A percentile compares a stretch with the other conserved stretches of the same genome.
phyloP scores from a whole-genome alignment of 2,113 vertebrate genomes.

The Zootoca vivipara region DNA sequence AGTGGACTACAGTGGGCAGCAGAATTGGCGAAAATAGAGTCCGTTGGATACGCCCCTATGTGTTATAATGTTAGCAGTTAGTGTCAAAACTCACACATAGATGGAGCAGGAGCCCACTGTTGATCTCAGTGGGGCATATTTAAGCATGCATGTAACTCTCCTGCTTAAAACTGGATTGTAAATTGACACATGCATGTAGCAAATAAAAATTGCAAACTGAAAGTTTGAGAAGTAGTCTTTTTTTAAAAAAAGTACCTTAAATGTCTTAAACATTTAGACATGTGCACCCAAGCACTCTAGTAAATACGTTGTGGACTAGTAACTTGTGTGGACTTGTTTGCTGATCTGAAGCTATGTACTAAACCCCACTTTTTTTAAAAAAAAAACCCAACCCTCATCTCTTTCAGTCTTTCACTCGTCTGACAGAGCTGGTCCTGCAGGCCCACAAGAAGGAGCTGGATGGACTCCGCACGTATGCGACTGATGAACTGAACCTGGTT shows the following conservation, averaged over 20 bases:
- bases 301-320: not conserved
- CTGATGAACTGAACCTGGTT: conserved; percentile 79
- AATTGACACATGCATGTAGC: not conserved
- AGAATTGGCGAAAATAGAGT: not conserved
- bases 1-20: not conserved
- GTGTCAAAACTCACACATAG: not conserved
- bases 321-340: not conserved
- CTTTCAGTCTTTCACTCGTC: conserved; percentile 88
- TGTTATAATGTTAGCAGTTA: too few relatives aligned
- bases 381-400: not conserved
- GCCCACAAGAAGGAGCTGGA: conserved; percentile 95
- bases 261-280: not conserved
- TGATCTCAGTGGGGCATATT: not conserved
- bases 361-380: too few relatives aligned
- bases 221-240: not conserved
- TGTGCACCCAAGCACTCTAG: too few relatives aligned
- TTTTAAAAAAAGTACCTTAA: not conserved
- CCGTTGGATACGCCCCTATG: not conserved
- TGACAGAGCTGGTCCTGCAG: conserved; percentile 94
- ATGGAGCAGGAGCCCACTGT: not conserved
- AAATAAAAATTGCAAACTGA: not conserved
- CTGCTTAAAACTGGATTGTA: not conserved
- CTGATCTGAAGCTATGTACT: not conserved
- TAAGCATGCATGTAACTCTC: not conserved
- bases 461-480: conserved; percentile 78